Conservation (phyloP, 2,797 vertebrate genomes). For the Allenopithecus nigroviridis region DNA sequence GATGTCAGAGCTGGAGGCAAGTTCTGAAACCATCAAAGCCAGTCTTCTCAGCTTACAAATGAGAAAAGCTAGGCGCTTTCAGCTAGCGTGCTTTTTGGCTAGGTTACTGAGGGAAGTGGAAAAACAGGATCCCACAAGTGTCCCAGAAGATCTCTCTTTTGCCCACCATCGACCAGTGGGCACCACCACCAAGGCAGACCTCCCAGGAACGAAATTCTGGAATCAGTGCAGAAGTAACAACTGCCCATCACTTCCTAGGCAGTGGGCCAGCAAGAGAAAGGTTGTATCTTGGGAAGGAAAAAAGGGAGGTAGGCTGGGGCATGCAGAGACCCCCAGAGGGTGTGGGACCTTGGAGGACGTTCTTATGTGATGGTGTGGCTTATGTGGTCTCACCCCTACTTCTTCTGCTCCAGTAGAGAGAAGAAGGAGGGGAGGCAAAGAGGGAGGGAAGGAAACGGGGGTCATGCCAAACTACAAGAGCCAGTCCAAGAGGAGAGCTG, state of each 20-base stretch:
- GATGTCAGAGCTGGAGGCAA: neutral
- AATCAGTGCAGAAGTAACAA: slow-evolving; percentile 33
- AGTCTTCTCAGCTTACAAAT: slow-evolving; percentile 59
- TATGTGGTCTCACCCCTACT: no score
- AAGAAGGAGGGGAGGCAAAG: neutral
- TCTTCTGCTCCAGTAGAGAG: neutral
- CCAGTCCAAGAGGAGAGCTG: neutral
- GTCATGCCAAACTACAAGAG: neutral
- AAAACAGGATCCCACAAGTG: slow-evolving; percentile 40
- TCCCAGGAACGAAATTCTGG: slow-evolving; percentile 65
- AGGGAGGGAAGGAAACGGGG: neutral
- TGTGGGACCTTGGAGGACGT: neutral
- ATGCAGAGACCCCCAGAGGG: neutral
- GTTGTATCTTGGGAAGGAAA: neutral
- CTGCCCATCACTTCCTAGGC: slow-evolving; percentile 12
- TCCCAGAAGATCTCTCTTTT: slow-evolving; percentile 58
- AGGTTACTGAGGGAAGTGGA: slow-evolving; percentile 1
- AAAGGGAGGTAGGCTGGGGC: neutral
- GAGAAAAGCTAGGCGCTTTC: neutral
- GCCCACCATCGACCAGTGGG: slow-evolving; percentile 50
- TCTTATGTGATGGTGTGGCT: neutral
- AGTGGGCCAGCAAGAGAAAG: neutral
- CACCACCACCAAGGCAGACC: slow-evolving; percentile 51
- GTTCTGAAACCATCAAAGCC: slow-evolving; percentile 47
- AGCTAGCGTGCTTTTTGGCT: slow-evolving; percentile 38